phyloP scores from a whole-genome alignment of 2,888 invertebrate species.

The Drosophila siamana region DNA sequence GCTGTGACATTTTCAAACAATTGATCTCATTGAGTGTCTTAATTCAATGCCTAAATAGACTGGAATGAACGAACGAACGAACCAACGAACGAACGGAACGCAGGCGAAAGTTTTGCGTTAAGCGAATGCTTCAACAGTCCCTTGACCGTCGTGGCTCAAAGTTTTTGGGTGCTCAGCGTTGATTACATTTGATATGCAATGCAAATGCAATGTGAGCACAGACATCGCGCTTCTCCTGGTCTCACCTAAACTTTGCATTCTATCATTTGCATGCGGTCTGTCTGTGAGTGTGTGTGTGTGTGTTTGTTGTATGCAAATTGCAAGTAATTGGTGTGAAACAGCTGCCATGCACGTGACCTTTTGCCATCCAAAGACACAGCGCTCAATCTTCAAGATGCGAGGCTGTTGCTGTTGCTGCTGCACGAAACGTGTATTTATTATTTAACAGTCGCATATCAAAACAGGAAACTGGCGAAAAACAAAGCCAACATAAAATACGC shows the following conservation, averaged over 20 bases:
- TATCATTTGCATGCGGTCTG: conserved; percentile 78
- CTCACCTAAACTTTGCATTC: conserved; percentile 60
- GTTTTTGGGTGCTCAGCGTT: conserved; percentile 54
- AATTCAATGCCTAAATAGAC: conserved; percentile 80
- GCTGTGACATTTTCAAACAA: conserved; percentile 69
- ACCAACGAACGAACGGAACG: no score
- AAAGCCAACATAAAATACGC: conserved; percentile 7
- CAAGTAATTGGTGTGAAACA: conserved; percentile 80
- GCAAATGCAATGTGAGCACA: conserved; percentile 51
- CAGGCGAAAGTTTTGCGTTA: conserved; percentile 38
- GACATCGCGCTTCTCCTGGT: not conserved
- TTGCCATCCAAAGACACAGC: conserved; percentile 12
- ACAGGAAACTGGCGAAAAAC: conserved; percentile 18
- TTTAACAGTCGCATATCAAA: conserved; percentile 63
- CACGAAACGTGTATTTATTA: conserved; percentile 71
- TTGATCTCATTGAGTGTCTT: conserved; percentile 79
- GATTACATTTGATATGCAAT: conserved; percentile 81
- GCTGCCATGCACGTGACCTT: conserved; percentile 73
- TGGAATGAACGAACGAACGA: no score
- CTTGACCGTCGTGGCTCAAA: conserved; percentile 22
- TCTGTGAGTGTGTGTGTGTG: conserved; percentile 17
- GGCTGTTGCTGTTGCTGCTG: conserved; percentile 13
- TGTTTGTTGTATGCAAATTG: conserved; percentile 74
- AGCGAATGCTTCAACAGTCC: conserved; percentile 9
- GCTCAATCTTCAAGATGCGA: conserved; percentile 33